Evolutionary conservation across 2,797 vertebrate species (phyloP), one percentile per base, ranked within the genome.

Genomic region (Echeneis naucrates): DNA sequence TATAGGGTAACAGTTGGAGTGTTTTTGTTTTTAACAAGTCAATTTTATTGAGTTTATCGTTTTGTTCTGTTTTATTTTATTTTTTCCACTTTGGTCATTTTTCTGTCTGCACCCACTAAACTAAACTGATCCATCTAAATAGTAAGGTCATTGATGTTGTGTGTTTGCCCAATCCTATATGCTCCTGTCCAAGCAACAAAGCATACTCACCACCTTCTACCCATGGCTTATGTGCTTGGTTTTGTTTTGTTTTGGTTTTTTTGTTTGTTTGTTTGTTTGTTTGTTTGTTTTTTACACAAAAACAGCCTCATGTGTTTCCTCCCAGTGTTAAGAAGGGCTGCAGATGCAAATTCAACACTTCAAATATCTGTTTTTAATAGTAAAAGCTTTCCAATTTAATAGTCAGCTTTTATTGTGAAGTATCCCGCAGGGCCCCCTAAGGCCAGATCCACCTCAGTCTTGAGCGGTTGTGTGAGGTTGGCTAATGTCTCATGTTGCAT

Each of bases 371-470:
- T 12, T 65, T 47, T 37, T 37, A 6, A 32, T 58, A 38, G 53
- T 50, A 23, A 64, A 37, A 0, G 30, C 14, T 40, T 47, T 58
- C 16, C 33, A 7, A 9, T 58, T 27, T 4, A 30, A 44, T n/a
- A 24, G 26, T 40, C n/a, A 6, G 52, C n/a, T 24, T 57, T 64
- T 51, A 51, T 32, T 59, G 42, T 32, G 48, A 64, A 60, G 59
- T 27, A 30, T 21, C 33, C 27, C 21, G 44, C 11, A 12, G 32
- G 37, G 37, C 42, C 42, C 50, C 48, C 17, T n/a, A 27, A 53
- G 53, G 33, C 17, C 4, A 23, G 6, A 53, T 74, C 40, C 33
- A 67, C 42, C 17, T 24, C 24, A 35, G 55, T 26, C 21, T 50
- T 12, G n/a, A 33, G 58, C 33, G 38, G 32, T 5, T 27, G 37